A percentile compares a stretch with the other conserved stretches of the same genome.
Conservation (phyloP, 2,888 invertebrate genomes). For the Cybosia mesomella region DNA sequence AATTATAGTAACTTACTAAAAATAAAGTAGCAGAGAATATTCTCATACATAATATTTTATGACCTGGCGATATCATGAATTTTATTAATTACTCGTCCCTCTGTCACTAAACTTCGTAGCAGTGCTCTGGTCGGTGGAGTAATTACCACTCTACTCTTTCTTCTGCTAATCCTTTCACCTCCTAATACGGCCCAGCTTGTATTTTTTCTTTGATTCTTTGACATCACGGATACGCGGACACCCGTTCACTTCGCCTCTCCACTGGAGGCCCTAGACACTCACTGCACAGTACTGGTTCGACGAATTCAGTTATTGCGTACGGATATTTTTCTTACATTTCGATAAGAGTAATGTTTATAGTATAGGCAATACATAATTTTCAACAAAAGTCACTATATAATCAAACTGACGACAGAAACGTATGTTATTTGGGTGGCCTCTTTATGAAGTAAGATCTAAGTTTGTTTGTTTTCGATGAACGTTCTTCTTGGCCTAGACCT, state of each 20-base stretch:
- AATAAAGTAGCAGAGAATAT: constrained; percentile 60
- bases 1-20: constrained; percentile 79
- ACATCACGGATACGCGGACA: constrained; percentile 20
- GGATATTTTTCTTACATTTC: constrained; percentile 86
- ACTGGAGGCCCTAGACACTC: constrained; percentile 71
- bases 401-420: constrained; percentile 87
- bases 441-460: constrained; percentile 86
- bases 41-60: no score
- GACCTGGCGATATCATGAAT: no score
- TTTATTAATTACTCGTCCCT: no score
- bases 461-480: no score
- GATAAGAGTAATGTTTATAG: constrained; percentile 84
- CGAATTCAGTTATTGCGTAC: constrained; percentile 85
- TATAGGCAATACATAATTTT: constrained; percentile 85
- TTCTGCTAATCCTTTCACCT: no score
- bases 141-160: no score
- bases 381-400: constrained; percentile 87
- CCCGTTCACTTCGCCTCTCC: constrained; percentile 42
- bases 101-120: no score
- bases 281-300: constrained; percentile 86
- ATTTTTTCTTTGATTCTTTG: no score
- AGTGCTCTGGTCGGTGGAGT: no score
- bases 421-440: constrained; percentile 87
- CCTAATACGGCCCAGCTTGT: no score
- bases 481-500: no score